These are phyloP conservation scores for Axis porcinus DNA, from an alignment of 2,113 vertebrate genomes.

Conservation along the genomic window DNA sequence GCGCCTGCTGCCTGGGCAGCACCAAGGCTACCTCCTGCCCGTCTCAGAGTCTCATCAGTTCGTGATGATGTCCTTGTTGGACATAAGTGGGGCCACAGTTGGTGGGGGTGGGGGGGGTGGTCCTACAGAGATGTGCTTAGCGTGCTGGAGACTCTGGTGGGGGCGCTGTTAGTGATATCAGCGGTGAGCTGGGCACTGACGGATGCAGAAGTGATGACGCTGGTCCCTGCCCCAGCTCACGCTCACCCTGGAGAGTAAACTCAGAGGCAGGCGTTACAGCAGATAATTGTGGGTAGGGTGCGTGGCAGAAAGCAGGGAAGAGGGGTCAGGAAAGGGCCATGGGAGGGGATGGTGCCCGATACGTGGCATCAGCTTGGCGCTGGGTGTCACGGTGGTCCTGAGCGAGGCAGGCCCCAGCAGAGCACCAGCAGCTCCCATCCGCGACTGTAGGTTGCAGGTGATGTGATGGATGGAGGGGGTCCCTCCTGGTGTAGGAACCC, in stretches of 20 bases:
- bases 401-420: background rate
- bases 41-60: background rate
- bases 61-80: background rate
- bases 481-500: accelerated
- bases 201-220: accelerated
- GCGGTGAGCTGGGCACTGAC: background rate
- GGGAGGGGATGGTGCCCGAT: accelerated
- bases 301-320: accelerated
- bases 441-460: accelerated
- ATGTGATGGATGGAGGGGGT: accelerated
- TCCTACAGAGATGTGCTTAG: background rate
- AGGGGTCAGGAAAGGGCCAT: too few species aligned
- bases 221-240: background rate
- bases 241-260: background rate
- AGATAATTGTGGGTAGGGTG: accelerated
- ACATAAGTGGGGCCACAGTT: accelerated
- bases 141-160: accelerated
- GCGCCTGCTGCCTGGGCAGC: accelerated
- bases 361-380: background rate
- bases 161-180: accelerated
- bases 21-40: accelerated
- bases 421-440: accelerated
- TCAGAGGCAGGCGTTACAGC: background rate
- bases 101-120: accelerated
- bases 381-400: accelerated